These are phyloP conservation scores for Myotis vivesi DNA, from an alignment of 2,797 vertebrate genomes.

Conservation along the genomic window DNA sequence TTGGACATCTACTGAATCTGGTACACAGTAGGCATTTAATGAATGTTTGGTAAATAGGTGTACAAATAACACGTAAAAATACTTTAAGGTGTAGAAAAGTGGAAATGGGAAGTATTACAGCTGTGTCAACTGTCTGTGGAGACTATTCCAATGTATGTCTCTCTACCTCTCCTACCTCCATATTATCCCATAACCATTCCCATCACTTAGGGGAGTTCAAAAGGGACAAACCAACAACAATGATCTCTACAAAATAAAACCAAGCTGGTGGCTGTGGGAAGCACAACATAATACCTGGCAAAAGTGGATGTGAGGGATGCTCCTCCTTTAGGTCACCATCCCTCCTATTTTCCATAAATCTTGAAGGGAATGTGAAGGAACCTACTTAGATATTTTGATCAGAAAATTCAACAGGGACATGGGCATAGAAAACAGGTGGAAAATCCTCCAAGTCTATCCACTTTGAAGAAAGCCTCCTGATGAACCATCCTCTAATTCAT, in stretches of 20 bases:
- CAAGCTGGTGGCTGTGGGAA: neutral
- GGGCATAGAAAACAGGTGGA: neutral
- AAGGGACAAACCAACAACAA: neutral
- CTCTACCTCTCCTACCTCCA: neutral
- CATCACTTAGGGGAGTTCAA: neutral
- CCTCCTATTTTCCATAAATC: neutral
- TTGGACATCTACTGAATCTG: neutral
- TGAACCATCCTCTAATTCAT: neutral
- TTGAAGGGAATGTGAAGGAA: neutral
- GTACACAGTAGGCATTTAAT: neutral
- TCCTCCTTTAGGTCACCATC: neutral
- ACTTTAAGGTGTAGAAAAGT: constrained; percentile 17
- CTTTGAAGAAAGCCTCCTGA: neutral
- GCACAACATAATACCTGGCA: neutral
- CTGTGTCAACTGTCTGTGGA: neutral
- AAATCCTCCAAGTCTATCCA: neutral
- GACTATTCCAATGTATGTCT: neutral
- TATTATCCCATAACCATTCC: neutral
- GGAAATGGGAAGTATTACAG: neutral
- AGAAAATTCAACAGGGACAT: neutral
- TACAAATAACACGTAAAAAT: constrained; percentile 35
- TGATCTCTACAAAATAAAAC: neutral
- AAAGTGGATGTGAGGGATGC: neutral
- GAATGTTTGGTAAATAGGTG: neutral
- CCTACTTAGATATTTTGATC: neutral